phyloP scores from a whole-genome alignment of 2,888 invertebrate genomes.

The Leucophora obtusa region DNA sequence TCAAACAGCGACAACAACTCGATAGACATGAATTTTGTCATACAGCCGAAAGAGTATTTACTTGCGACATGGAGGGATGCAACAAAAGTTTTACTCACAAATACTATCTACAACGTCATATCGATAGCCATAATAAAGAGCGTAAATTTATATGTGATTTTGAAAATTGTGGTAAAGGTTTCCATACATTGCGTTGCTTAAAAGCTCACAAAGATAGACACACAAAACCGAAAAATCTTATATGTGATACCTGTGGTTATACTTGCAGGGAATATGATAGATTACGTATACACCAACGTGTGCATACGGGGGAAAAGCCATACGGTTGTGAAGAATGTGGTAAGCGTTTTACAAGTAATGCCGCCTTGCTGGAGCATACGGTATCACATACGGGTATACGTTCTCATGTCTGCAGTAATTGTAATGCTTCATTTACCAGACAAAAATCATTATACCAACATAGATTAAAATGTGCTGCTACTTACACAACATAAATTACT shows the following conservation, averaged over 20 bases:
- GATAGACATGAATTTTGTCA: constrained; percentile 71
- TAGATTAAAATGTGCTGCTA: constrained; percentile 58
- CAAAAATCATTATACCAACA: constrained; percentile 70
- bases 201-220: constrained; percentile 70
- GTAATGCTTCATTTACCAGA: constrained; percentile 70
- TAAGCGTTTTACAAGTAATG: constrained; percentile 65
- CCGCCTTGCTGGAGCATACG: constrained; percentile 64
- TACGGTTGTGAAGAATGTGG: constrained; percentile 66
- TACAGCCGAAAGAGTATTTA: constrained; percentile 69
- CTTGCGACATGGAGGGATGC: constrained; percentile 70
- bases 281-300: constrained; percentile 72
- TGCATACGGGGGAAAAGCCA: constrained; percentile 74
- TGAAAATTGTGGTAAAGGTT: constrained; percentile 71
- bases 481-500: neutral
- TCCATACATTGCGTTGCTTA: constrained; percentile 69
- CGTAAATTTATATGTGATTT: constrained; percentile 70
- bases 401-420: constrained; percentile 68
- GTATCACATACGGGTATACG: constrained; percentile 65
- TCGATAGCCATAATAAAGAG: constrained; percentile 69
- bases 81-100: constrained; percentile 71
- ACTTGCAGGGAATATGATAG: constrained; percentile 69
- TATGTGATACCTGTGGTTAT: constrained; percentile 62
- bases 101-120: constrained; percentile 68
- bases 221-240: constrained; percentile 69
- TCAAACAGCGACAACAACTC: constrained; percentile 70